Conservation (phyloP, 2,888 invertebrate species). For the Busseola fusca region DNA sequence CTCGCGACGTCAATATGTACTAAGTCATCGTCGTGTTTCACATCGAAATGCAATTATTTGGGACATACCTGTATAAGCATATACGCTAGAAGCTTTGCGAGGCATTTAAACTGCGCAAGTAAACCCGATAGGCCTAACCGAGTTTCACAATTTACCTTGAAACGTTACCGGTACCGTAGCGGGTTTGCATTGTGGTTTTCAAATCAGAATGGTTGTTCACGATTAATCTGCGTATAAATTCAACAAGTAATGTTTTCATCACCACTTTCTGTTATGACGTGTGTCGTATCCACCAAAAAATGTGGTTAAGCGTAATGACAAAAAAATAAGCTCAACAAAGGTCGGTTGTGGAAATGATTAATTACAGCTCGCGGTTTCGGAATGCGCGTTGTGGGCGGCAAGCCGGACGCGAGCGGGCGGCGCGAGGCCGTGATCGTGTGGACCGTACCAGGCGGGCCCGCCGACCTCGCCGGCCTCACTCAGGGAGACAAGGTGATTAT, state of each 20-base stretch:
- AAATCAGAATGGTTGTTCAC: slow-evolving; percentile 1
- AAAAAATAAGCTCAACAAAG: slow-evolving; percentile 48
- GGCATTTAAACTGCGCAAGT: background rate
- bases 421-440: slow-evolving; percentile 97
- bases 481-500: slow-evolving; percentile 95
- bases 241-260: slow-evolving; percentile 25
- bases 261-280: slow-evolving; percentile 13
- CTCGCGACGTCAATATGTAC: background rate
- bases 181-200: background rate
- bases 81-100: background rate
- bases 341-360: slow-evolving; percentile 62
- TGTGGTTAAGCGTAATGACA: slow-evolving; percentile 36
- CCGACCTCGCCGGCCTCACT: slow-evolving; percentile 95
- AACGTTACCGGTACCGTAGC: background rate
- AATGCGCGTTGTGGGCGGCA: slow-evolving; percentile 98
- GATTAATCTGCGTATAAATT: slow-evolving; percentile 11
- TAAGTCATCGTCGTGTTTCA: background rate
- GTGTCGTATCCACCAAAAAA: slow-evolving; percentile 32
- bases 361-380: slow-evolving; percentile 95
- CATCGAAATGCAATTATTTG: background rate
- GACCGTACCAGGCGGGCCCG: slow-evolving; percentile 97
- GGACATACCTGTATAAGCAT: background rate
- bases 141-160: slow-evolving; percentile 6
- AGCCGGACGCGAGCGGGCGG: slow-evolving; percentile 94
- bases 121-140: background rate